Evolutionary conservation across 2,888 invertebrate genomes (phyloP).

Genomic region (Petrolisthes manimaculis): DNA sequence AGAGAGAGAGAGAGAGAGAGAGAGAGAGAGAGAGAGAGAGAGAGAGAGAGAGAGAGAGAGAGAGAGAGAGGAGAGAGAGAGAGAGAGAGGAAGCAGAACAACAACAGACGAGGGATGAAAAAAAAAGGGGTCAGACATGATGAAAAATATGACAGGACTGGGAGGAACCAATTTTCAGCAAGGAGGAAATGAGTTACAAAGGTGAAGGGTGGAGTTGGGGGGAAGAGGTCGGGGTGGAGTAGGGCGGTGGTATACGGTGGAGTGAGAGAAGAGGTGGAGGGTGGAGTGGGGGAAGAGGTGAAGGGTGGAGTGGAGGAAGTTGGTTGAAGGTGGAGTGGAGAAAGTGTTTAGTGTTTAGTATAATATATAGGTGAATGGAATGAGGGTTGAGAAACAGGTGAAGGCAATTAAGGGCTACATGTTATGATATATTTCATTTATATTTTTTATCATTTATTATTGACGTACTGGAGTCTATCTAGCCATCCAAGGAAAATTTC

Average conservation of each 20-base stretch:
- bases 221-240: background rate
- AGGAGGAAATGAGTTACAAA: background rate
- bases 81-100: background rate
- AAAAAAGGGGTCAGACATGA: background rate
- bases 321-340: background rate
- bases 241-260: background rate
- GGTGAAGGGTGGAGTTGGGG: background rate
- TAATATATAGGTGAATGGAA: background rate
- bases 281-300: background rate
- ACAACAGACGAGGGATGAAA: background rate
- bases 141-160: background rate
- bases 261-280: background rate
- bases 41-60: background rate
- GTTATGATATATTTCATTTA: no score
- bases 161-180: background rate
- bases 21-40: background rate
- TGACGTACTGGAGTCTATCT: background rate
- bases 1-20: background rate
- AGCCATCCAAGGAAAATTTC: background rate
- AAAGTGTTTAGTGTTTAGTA: background rate
- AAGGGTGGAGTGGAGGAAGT: background rate
- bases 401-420: background rate
- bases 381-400: background rate
- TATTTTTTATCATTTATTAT: no score
- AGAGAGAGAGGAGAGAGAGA: background rate